Conservation (phyloP, 1,140 invertebrate species). For the Gryllus bimaculatus region DNA sequence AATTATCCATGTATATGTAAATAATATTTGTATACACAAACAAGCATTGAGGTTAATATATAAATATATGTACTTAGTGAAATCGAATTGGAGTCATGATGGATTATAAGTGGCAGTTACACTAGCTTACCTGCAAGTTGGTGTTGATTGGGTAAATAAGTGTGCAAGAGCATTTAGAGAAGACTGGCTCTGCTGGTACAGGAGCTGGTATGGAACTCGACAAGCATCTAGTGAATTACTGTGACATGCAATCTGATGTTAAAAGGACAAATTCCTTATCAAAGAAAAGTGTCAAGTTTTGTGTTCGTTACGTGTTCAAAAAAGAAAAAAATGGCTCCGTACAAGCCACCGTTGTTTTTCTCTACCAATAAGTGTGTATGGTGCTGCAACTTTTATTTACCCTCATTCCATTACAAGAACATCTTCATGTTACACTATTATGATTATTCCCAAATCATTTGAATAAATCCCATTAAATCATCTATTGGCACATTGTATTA, state of each 20-base stretch:
- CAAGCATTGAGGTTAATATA: conserved; percentile 5
- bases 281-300: neutral
- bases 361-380: conserved; percentile 4
- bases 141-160: neutral
- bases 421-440: conserved; percentile 5
- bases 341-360: conserved; percentile 1
- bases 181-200: neutral
- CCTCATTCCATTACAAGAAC: conserved; percentile 4
- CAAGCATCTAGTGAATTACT: neutral
- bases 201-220: neutral
- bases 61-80: conserved; percentile 6
- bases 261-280: neutral
- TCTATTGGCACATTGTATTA: neutral
- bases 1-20: conserved; percentile 6
- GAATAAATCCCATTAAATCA: conserved; percentile 1
- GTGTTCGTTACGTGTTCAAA: conserved; percentile 4
- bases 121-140: neutral
- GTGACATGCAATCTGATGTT: neutral
- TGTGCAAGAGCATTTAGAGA: neutral
- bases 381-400: neutral
- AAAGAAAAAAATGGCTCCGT: conserved; percentile 1
- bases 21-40: conserved; percentile 2
- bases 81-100: neutral
- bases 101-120: neutral
- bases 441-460: conserved; percentile 1